Base-by-base conservation (phyloP, 2,113 vertebrate species). In the Galbula dea region DNA sequence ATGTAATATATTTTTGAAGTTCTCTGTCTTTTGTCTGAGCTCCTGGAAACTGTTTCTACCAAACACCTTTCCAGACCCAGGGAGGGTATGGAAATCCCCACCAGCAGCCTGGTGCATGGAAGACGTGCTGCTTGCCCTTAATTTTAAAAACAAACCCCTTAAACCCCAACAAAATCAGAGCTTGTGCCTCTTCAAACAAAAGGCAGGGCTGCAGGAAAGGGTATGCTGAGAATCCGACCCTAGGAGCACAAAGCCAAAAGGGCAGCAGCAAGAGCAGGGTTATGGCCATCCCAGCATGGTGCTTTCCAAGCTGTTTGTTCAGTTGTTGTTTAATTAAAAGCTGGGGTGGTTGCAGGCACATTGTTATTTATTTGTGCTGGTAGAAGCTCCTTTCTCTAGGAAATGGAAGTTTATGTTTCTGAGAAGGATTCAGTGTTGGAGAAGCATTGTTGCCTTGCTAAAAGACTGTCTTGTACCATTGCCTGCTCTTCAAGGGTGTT, bases 241-340 rank as follows among this genome's bases (percentile, higher is more conserved):
- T 7, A 7, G 87, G 74, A 94, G 46, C 8, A 0, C 86, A 72
- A 78, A 96, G 93, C 92, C 95, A 86, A 96, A 95, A 91, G 91
- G 95, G 94, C 90, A 95, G 68, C 1, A 0, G 67, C 16, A 2
- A 86, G 65, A 93, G 71, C 11, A 2, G 15, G 75, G 72, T 69
- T 89, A 36, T 0, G 4, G 66, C 88, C 34, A 11, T 62, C 26
- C 51, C 4, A 0, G 34, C 23, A 29, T 8, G 2, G 74, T 13
- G 20, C 48, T 88, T 86, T 62, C 52, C 14, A 12, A 43, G 55
- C 52, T 97, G 89, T 95, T 96, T 96, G 90, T 91, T 91, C 89
- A 94, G 85, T 95, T 97, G 92, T 36, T 7, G 2, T 84, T 94
- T 94, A 93, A 95, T 96, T 94, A 95, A 96, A 91, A 82, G 72